These are phyloP conservation scores for Synanceia verrucosa DNA, from an alignment of 2,797 vertebrate species.

Conservation along the genomic window DNA sequence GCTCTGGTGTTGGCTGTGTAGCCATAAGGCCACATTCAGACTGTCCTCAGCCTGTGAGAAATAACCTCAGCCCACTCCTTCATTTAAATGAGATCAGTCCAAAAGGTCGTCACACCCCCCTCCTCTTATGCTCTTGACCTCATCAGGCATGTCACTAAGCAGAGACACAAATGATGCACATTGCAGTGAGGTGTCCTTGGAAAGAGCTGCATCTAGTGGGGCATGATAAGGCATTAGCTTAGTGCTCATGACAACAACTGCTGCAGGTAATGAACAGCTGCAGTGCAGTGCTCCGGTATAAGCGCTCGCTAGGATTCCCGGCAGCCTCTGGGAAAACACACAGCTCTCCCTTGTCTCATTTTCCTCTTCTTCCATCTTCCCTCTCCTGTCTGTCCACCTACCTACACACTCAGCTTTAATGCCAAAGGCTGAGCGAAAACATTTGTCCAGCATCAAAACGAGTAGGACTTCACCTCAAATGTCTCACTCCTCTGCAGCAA, in stretches of 20 bases:
- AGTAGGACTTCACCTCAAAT: constrained; percentile 15
- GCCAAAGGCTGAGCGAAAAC: constrained; percentile 21
- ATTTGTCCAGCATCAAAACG: constrained; percentile 22
- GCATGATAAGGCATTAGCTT: constrained; percentile 19
- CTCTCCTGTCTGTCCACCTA: constrained; percentile 20
- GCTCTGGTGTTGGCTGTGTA: not conserved
- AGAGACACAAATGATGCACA: not conserved
- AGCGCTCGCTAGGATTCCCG: constrained; percentile 20
- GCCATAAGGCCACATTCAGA: not conserved
- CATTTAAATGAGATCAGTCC: not conserved
- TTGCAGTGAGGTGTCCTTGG: not conserved
- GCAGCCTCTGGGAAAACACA: constrained; percentile 32
- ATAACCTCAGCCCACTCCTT: not conserved
- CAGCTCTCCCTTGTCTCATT: constrained; percentile 17
- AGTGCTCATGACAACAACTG: constrained; percentile 22
- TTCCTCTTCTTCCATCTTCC: constrained; percentile 10
- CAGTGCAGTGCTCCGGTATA: not conserved
- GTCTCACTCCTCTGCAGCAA: constrained; percentile 24
- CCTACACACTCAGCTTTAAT: constrained; percentile 30
- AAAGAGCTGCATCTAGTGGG: not conserved
- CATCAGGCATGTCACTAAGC: not conserved
- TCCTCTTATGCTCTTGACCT: constrained; percentile 8
- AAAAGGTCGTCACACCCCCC: not conserved
- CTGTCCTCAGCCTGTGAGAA: not conserved
- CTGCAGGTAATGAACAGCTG: constrained; percentile 30